Conservation (phyloP, 2,888 invertebrate species). For the Stenchaetothrips biformis region DNA sequence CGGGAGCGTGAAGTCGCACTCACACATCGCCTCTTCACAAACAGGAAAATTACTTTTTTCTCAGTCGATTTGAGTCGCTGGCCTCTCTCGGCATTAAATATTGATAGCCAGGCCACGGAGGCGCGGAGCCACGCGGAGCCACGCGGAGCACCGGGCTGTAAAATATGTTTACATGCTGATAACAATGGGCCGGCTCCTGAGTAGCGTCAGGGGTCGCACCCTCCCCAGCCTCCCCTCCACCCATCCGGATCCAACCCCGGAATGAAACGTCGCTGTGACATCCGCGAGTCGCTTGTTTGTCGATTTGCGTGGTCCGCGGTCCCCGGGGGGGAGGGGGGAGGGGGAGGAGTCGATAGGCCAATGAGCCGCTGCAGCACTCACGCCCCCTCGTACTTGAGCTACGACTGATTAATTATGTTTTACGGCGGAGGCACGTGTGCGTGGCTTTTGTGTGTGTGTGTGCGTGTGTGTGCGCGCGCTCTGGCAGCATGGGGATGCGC, state of each 20-base stretch:
- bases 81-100: background rate
- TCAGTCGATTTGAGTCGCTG: slow-evolving; percentile 8
- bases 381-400: no score
- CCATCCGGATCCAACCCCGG: background rate
- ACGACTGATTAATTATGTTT: slow-evolving; percentile 3
- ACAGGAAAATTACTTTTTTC: background rate
- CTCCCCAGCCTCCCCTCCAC: background rate
- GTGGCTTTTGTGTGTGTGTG: no score
- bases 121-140: background rate
- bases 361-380: no score
- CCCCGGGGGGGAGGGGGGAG: background rate
- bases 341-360: background rate
- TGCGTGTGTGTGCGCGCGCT: no score
- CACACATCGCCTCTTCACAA: background rate
- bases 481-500: background rate
- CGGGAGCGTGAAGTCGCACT: background rate
- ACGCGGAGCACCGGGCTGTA: background rate
- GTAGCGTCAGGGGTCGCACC: background rate
- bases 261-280: slow-evolving; percentile 17
- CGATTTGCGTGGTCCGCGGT: background rate
- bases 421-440: background rate
- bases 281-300: background rate
- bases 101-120: background rate
- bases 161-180: slow-evolving; percentile 25
- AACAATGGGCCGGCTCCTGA: slow-evolving; percentile 1